Evolutionary conservation across 2,797 vertebrate species (phyloP).

Genomic region (Peromyscus nudipes): DNA sequence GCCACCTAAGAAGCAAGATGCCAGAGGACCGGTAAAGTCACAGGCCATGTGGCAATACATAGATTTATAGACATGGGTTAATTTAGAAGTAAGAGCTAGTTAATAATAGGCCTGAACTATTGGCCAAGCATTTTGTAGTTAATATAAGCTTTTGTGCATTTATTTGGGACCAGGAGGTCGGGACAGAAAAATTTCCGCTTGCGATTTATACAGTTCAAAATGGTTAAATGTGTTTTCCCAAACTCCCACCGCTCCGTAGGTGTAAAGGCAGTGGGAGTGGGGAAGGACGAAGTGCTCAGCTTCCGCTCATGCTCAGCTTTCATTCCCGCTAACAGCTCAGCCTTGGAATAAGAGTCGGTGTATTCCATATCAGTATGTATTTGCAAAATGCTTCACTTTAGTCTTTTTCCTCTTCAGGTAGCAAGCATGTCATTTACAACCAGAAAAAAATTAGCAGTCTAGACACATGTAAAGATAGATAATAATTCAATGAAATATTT

Average conservation of each 20-base stretch:
- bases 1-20: no score
- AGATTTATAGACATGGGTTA: no score
- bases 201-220: neutral
- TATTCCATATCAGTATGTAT: neutral
- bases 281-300: neutral
- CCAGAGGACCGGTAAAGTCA: no score
- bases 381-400: conserved; percentile 16
- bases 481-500: conserved; percentile 22
- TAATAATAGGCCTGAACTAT: no score
- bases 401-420: conserved; percentile 23
- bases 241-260: neutral
- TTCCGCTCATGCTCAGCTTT: neutral
- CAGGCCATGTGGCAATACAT: no score
- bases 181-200: no score
- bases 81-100: no score
- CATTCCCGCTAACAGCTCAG: neutral
- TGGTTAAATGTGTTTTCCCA: conserved; percentile 31
- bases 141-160: no score
- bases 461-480: neutral
- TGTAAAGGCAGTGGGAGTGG: neutral
- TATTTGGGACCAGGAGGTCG: no score
- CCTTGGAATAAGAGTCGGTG: conserved; percentile 22
- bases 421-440: neutral
- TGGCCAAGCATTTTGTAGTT: no score
- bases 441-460: conserved; percentile 29